phyloP scores from a whole-genome alignment of 2,888 invertebrate genomes.

The Notodonta dromedarius region DNA sequence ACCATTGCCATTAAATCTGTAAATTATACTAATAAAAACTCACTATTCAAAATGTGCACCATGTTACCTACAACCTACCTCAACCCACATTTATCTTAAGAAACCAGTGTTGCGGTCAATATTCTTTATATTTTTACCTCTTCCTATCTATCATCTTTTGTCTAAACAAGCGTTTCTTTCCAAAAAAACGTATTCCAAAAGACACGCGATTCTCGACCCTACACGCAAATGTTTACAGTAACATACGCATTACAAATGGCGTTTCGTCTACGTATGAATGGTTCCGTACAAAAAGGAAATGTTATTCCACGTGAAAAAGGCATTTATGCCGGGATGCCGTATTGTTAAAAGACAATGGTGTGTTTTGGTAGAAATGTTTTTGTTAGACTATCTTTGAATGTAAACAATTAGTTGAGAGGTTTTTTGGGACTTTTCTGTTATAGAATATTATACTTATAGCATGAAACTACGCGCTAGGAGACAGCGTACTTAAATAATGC shows the following conservation, averaged over 20 bases:
- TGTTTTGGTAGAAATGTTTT: conserved; percentile 15
- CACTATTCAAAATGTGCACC: too few species aligned
- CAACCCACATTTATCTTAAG: too few species aligned
- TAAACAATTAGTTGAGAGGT: conserved; percentile 2
- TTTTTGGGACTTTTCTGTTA: background rate
- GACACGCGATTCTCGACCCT: conserved; percentile 38
- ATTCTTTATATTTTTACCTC: background rate
- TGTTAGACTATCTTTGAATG: conserved; percentile 1
- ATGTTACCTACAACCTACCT: too few species aligned
- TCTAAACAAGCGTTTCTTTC: background rate
- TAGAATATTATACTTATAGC: too few species aligned
- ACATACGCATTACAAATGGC: conserved; percentile 29
- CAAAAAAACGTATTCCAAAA: conserved; percentile 20
- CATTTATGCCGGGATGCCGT: conserved; percentile 29
- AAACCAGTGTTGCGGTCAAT: background rate
- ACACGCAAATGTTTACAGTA: conserved; percentile 24
- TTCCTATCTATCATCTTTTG: background rate
- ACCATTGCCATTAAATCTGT: too few species aligned
- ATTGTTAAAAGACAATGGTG: conserved; percentile 38
- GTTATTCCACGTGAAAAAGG: conserved; percentile 29
- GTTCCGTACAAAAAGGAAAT: conserved; percentile 32
- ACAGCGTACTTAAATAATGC: too few species aligned
- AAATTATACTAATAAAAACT: too few species aligned
- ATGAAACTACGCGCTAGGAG: too few species aligned
- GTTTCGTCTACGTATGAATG: conserved; percentile 26